Evolutionary conservation across 2,888 invertebrate species (phyloP).

Genomic region (Chloromyia formosa): DNA sequence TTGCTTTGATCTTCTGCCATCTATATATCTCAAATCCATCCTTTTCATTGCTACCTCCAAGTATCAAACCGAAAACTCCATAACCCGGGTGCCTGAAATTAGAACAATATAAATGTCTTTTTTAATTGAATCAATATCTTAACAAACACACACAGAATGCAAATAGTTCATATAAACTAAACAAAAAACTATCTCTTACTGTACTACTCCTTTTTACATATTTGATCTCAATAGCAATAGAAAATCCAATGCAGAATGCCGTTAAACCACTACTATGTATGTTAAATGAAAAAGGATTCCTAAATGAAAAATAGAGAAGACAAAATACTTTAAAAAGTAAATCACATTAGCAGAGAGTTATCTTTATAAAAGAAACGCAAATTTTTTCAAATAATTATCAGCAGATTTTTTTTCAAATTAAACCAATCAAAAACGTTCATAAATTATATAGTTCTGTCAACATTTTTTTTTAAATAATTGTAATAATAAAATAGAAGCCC

Average conservation of each 20-base stretch:
- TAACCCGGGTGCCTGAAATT: slow-evolving; percentile 45
- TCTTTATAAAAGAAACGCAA: not conserved
- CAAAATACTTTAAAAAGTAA: not conserved
- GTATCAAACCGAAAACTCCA: slow-evolving; percentile 36
- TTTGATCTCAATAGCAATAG: slow-evolving; percentile 44
- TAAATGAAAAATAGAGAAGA: slow-evolving; percentile 21
- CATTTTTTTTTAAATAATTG: slow-evolving; percentile 44
- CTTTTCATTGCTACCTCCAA: slow-evolving; percentile 40
- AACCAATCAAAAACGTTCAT: slow-evolving; percentile 64
- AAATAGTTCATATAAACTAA: no score
- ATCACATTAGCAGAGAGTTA: slow-evolving; percentile 10
- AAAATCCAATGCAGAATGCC: slow-evolving; percentile 14
- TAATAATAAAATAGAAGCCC: slow-evolving; percentile 45
- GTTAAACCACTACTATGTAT: not conserved
- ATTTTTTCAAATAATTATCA: slow-evolving; percentile 7
- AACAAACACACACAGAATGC: no score
- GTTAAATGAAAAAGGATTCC: slow-evolving; percentile 13
- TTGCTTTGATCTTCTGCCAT: not conserved
- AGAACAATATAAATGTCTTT: slow-evolving; percentile 31
- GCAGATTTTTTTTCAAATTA: slow-evolving; percentile 6
- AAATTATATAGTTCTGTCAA: slow-evolving; percentile 4
- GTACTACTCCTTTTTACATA: slow-evolving; percentile 21
- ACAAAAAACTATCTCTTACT: not conserved
- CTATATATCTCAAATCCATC: slow-evolving; percentile 29
- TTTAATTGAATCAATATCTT: not conserved